Evolutionary conservation across 2,113 vertebrate species (phyloP).

Genomic region (Zingel zingel): DNA sequence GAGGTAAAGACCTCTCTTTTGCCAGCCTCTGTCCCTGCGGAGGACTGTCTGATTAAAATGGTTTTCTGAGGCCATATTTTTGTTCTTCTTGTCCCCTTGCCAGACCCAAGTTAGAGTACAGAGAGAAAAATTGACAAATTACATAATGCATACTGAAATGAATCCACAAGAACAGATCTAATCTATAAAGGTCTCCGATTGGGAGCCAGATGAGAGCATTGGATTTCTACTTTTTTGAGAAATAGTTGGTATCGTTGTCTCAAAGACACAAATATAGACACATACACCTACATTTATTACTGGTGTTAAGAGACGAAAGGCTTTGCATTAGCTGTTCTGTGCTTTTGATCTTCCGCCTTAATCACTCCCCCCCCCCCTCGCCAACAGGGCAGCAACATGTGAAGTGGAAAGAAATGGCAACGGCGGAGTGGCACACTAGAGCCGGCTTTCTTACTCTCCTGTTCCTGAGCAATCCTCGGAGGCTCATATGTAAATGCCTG

Average conservation of each 20-base stretch:
- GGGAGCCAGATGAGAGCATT: slow-evolving; percentile 39
- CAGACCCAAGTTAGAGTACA: slow-evolving; percentile 55
- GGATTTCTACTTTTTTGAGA: slow-evolving; percentile 2
- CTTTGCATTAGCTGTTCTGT: slow-evolving; percentile 36
- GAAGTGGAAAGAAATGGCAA: slow-evolving; percentile 71
- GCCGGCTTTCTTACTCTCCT: slow-evolving; percentile 27
- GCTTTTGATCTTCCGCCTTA: slow-evolving; percentile 72
- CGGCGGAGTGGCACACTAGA: slow-evolving; percentile 33
- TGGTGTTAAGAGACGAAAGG: slow-evolving; percentile 28
- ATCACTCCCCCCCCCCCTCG: slow-evolving; percentile 51
- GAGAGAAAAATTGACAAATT: slow-evolving; percentile 75
- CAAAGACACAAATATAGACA: slow-evolving; percentile 14
- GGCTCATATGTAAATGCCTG: slow-evolving; percentile 75
- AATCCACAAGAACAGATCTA: slow-evolving; percentile 62
- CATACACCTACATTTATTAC: slow-evolving; percentile 29
- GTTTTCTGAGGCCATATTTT: slow-evolving; percentile 77
- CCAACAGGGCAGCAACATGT: slow-evolving; percentile 58
- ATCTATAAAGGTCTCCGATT: slow-evolving; percentile 54
- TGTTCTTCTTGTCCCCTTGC: slow-evolving; percentile 66
- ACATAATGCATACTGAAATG: slow-evolving; percentile 62
- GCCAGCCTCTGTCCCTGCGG: slow-evolving; percentile 73
- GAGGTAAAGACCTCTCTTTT: slow-evolving; percentile 79
- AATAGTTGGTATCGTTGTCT: slow-evolving; percentile 22
- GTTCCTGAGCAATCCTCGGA: slow-evolving; percentile 73
- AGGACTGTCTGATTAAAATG: slow-evolving; percentile 81